Evolutionary conservation across 1,140 invertebrate genomes (phyloP), one percentile per base, ranked within the genome.

Genomic region (Trachymyrmex cornetzi): DNA sequence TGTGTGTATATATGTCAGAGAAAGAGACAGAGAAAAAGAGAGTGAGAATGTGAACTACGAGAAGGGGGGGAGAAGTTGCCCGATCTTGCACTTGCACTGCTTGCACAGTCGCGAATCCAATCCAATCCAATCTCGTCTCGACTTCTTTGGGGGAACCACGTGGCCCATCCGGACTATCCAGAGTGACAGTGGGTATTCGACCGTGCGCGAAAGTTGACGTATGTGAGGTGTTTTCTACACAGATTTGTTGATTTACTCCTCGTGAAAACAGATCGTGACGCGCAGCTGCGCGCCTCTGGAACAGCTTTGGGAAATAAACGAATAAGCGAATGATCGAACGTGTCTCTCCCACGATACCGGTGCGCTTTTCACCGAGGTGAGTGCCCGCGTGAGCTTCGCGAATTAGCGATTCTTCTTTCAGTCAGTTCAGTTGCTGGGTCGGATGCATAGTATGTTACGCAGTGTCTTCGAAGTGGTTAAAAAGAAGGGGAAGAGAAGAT

Each of bases 311-410:
- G 48, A 34, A 34, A 38, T 16, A 9, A 64, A 57, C 38, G 38
- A 44, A 19, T 55, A 24, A 14, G 14, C 61, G 61, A 66, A 48
- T 19, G 24, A 64, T 44, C 27, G 24, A 30, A 19, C 30, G 50
- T 55, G 48, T 24, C 19, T 48, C 19, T 16, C 24, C 67, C n/a
- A 3, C 22, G 27, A 22, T 22, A 50, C 16, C 14, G 50, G 55
- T 61, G 53, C 64, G 14, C 16, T 59, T 14, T 53, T 69, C 77
- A 6, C 3, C n/a, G 67, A 74, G 67, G 80, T 82, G 80, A 82
- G 80, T 82, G 53, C 11, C 24, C 67, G 67, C 16, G 19, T 7
- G 22, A 57, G 50, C 3, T 24, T 66, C 27, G 22, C 27, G 48
- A 19, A 5, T 27, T 61, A 9, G 2, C 38, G 9, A 44, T 14